Percentiles rank a stretch among this genome's conserved stretches.
These are phyloP conservation scores for Coracias cyanogaster DNA, from an alignment of 2,797 vertebrate species.

Conservation along the genomic window DNA sequence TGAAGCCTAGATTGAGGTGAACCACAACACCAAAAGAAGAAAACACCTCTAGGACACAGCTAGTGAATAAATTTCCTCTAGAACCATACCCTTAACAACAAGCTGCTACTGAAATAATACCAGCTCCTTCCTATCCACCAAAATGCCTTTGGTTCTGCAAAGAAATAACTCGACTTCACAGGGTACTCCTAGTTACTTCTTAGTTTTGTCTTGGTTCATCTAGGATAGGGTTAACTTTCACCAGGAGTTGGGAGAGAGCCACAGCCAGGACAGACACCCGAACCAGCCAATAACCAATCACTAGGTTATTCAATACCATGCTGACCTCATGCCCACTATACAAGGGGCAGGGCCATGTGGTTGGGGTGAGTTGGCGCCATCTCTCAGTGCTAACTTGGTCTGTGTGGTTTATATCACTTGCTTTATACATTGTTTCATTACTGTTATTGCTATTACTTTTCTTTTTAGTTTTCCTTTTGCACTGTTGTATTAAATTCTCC, in stretches of 20 bases:
- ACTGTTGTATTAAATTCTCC: background rate
- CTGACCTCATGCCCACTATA: background rate
- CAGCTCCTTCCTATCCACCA: background rate
- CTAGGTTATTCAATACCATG: background rate
- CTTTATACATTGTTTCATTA: background rate
- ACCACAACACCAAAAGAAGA: background rate
- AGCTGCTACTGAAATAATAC: background rate
- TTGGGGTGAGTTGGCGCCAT: too few species aligned
- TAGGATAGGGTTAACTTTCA: background rate
- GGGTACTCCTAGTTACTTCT: background rate
- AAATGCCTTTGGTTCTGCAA: background rate
- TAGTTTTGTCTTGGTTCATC: background rate
- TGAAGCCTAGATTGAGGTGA: background rate
- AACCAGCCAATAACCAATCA: background rate
- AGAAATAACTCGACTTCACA: background rate
- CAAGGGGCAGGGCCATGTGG: background rate
- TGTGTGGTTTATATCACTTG: background rate
- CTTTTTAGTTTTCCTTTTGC: background rate
- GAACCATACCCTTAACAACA: background rate
- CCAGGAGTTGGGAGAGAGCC: background rate
- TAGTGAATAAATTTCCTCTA: background rate
- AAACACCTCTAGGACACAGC: background rate
- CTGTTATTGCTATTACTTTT: background rate
- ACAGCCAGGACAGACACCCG: background rate
- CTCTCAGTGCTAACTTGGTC: too few species aligned